Base-by-base conservation (phyloP, 2,797 vertebrate species). In the Sebastes paucispinis region DNA sequence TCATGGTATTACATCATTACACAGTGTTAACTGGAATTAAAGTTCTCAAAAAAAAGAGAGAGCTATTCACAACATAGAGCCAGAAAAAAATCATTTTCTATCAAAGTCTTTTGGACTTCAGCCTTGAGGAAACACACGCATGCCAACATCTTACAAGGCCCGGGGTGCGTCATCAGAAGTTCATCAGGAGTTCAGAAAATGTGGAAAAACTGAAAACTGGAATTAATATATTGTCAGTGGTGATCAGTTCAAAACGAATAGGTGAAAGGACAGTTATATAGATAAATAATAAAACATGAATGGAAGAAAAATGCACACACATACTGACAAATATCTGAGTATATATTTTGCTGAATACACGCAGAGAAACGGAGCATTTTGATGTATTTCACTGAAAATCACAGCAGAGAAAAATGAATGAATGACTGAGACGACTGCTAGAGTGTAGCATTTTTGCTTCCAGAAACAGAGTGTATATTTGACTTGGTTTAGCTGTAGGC, bases 401-500 rank as follows among this genome's bases (percentile, higher is more conserved):
- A 62, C 65, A 75, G 69, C 62, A 63, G 72, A 64, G 11, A 64
- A 67, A 77, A 55, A 81, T 73, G 47, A 67, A 86, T 54, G 84
- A 76, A 63, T 22, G 24, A 50, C n/a, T 24, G 24, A 24, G 24
- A 24, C 24, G 24, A 24, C 24, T 24, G 24, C 24, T 24, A 24
- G 24, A 24, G 24, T 24, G 24, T 24, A 24, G 24, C 24, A 24
- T 24, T 24, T 87, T 70, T 71, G 31, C 60, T 76, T 73, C 29
- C 50, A 80, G 75, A 68, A 76, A 76, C 65, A 62, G n/a, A 43
- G 50, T 77, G 58, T 77, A 71, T 74, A 75, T 78, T 79, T 69
- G 54, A 73, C 78, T 80, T 14, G 34, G 58, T 75, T 75, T 81
- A 69, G 55, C 84, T 81, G 32, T 55, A 82, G 83, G 72, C 74